These are phyloP conservation scores for Drosophila athabasca DNA, from an alignment of 1,140 invertebrate genomes.

Conservation along the genomic window DNA sequence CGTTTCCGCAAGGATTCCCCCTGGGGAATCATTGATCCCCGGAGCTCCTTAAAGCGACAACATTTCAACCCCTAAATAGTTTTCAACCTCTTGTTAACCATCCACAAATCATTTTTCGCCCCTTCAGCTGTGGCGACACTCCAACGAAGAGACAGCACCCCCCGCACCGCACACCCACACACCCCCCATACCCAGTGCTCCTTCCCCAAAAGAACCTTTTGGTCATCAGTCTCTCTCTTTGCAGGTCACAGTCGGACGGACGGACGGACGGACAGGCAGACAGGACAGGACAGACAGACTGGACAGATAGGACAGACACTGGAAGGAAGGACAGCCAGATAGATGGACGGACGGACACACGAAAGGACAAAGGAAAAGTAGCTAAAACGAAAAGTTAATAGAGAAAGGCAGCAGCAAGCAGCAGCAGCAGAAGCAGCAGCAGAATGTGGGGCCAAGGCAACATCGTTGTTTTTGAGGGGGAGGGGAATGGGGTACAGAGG, in stretches of 20 bases:
- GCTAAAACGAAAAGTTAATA: slow-evolving; percentile 81
- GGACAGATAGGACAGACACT: slow-evolving; percentile 32
- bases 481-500: slow-evolving; percentile 30
- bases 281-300: slow-evolving; percentile 15
- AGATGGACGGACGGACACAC: slow-evolving; percentile 10
- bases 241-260: slow-evolving; percentile 68
- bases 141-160: slow-evolving; percentile 29
- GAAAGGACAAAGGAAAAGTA: slow-evolving; percentile 74
- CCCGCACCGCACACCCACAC: not conserved
- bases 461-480: slow-evolving; percentile 36
- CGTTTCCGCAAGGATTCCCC: too few species aligned
- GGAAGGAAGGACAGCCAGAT: slow-evolving; percentile 6
- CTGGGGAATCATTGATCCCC: not conserved
- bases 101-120: slow-evolving; percentile 62
- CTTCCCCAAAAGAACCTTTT: slow-evolving; percentile 24
- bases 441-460: slow-evolving; percentile 76
- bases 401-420: slow-evolving; percentile 64
- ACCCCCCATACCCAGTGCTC: not conserved
- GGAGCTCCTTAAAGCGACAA: slow-evolving; percentile 6
- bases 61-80: slow-evolving; percentile 57
- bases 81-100: slow-evolving; percentile 58
- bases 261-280: slow-evolving; percentile 1
- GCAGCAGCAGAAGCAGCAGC: slow-evolving; percentile 36
- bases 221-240: slow-evolving; percentile 71
- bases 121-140: slow-evolving; percentile 53